Base-by-base conservation (phyloP, 2,888 invertebrate genomes). In the Xanthorhoe spadicearia region DNA sequence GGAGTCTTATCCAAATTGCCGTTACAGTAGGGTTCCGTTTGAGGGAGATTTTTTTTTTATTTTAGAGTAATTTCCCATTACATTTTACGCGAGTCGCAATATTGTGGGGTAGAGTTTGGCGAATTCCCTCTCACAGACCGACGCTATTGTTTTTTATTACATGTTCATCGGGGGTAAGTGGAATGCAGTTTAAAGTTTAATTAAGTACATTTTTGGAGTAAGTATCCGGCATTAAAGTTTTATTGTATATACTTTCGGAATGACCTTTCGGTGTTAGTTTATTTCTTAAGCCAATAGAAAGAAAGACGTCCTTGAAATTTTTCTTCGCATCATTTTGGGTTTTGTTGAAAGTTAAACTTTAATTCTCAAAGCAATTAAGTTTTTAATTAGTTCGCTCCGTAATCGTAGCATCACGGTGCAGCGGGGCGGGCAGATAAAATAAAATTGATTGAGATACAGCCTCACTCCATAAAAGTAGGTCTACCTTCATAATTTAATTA, bases 1-100 rank as follows among this genome's bases (percentile, higher is more conserved):
- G 87, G 88, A 86, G 85, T 83, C 84, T 88, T 88, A 89, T 84
- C 88, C 88, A 89, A 90, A 89, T 89, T 88, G 87, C 87, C 87
- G 88, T 83, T 86, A 88, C 89, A 83, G 83, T 86, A 83, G 83
- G 89, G 89, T 87, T 84, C 83, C 83, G 80, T 76, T 77, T 78
- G 71, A 81, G 81, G 87, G 87, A 86, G 83, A 83, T 78, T 80
- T 83, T 87, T 88, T 83, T 89, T 89, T 88, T 89, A 89, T 89
- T 89, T 89, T 90, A 89, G 84, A 89, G 89, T 89, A 89, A 89
- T 90, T 89, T 89, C 86, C 87, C 87, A 89, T 90, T 89, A 89
- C 89, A 85, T 87, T 87, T 87, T 89, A 87, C 88, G 88, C 87
- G 89, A 88, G 83, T 69, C 71, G 65, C 71, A 72, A 80, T 80